Evolutionary conservation across 2,113 vertebrate genomes (phyloP), one percentile per base, ranked within the genome.

Genomic region (Morone saxatilis): DNA sequence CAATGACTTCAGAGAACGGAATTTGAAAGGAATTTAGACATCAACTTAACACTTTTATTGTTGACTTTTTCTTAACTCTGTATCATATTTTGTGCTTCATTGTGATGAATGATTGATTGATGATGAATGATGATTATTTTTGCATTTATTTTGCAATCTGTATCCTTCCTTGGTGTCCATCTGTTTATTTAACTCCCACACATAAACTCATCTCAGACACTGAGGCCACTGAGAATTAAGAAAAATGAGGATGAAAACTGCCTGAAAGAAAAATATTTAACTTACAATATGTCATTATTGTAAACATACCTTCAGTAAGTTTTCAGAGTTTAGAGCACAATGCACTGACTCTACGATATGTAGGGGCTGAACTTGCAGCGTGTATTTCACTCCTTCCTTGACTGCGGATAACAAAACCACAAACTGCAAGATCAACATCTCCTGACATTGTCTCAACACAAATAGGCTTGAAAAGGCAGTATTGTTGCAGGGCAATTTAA

Each of bases 171-270:
- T 43, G 1, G 71, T 71, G 71, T 81, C 78, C 88, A 80, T 92
- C 86, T 88, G 80, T 91, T 89, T 85, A 54, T 80, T 76, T 83
- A 62, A 71, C 75, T 83, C 87, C 86, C 85, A 93, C 87, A 74
- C 72, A 74, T 20, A 81, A 84, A 84, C 77, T 72, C 45, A 48
- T 71, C 75, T 84, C 22, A 78, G 48, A 80, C 78, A 60, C 43
- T 10, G 73, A 70, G 62, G 62, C 74, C 48, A 40, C 25, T 13
- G 57, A 78, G 65, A 85, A 80, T 81, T 66, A 14, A 51, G 68
- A 80, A 59, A 69, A 65, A 78, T 45, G 14, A n/a, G 41, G 19
- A 47, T 48, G 51, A 8, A 0, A 78, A 83, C 31, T 68, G 36
- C 67, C 48, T 50, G 47, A 59, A 83, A 78, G 70, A 10, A 57